phyloP scores from a whole-genome alignment of 2,113 vertebrate genomes.

The Labeo rohita region DNA sequence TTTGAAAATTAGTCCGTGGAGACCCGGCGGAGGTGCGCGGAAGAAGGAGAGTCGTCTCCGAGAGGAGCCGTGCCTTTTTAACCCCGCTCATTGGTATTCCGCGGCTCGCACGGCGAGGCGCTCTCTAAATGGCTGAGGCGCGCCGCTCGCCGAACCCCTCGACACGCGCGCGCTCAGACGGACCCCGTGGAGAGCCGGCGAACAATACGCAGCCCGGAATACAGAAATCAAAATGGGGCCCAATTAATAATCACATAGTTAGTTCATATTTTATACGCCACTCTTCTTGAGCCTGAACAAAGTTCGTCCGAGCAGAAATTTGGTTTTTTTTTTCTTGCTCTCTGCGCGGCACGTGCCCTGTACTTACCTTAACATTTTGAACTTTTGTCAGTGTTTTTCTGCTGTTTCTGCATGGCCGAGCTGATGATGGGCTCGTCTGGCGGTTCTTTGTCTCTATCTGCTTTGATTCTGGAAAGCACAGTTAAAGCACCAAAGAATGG shows the following conservation, averaged over 20 bases:
- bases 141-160: constrained; percentile 91
- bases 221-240: constrained; percentile 96
- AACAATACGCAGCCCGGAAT: constrained; percentile 96
- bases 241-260: constrained; percentile 99
- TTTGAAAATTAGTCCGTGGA: constrained; percentile 99
- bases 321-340: constrained; percentile 23
- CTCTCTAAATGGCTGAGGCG: constrained; percentile 99
- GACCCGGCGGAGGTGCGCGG: constrained; percentile 96
- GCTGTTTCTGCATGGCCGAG: constrained; percentile 49
- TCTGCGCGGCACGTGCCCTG: neutral
- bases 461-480: constrained; percentile 72
- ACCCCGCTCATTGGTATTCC: constrained; percentile 99
- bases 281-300: constrained; percentile 69
- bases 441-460: constrained; percentile 66
- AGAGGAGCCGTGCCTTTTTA: constrained; percentile 99
- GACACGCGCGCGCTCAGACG: constrained; percentile 97
- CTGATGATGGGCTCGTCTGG: constrained; percentile 67
- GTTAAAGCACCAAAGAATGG: constrained; percentile 69
- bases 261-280: constrained; percentile 96
- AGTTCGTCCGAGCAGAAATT: constrained; percentile 62
- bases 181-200: constrained; percentile 95
- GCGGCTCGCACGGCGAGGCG: constrained; percentile 90
- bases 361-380: constrained; percentile 69
- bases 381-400: constrained; percentile 58
- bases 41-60: constrained; percentile 96